Evolutionary conservation across 1,140 invertebrate species (phyloP).

Genomic region (Agrypnia vestita): DNA sequence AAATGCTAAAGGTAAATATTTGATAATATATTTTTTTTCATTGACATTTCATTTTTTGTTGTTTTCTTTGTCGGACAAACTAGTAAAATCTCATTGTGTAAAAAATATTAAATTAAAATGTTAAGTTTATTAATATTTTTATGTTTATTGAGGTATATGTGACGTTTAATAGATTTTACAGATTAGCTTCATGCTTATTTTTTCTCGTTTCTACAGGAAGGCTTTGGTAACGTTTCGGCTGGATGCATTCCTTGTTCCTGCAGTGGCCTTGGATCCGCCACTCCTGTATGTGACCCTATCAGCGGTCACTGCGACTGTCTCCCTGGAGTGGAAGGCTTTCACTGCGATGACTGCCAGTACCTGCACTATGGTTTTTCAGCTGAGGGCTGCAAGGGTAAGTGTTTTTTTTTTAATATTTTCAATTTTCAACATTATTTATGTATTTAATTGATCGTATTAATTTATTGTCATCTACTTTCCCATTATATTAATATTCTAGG

Average conservation of each 20-base stretch:
- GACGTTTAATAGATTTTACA: no score
- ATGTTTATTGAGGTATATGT: no score
- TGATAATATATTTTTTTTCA: no score
- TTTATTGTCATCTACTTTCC: not conserved
- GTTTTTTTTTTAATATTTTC: not conserved
- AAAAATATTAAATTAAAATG: no score
- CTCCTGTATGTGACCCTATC: conserved; percentile 78
- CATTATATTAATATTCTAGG: not conserved
- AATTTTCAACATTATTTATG: not conserved
- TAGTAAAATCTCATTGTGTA: no score
- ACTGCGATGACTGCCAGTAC: conserved; percentile 84
- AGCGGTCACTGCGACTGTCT: conserved; percentile 85
- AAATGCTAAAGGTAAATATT: no score
- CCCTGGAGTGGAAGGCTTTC: conserved; percentile 83
- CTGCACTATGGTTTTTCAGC: conserved; percentile 85
- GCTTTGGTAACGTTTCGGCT: conserved; percentile 79
- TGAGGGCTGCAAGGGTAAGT: conserved; percentile 84
- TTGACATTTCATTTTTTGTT: no score
- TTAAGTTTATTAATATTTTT: no score
- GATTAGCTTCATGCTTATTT: not conserved
- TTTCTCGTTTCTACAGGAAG: conserved; percentile 62
- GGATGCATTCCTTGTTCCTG: conserved; percentile 87
- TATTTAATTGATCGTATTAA: not conserved
- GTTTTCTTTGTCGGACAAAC: no score
- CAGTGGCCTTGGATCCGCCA: conserved; percentile 79